Evolutionary conservation across 2,888 invertebrate genomes (phyloP).

Genomic region (Dasysyrphus albostriatus): DNA sequence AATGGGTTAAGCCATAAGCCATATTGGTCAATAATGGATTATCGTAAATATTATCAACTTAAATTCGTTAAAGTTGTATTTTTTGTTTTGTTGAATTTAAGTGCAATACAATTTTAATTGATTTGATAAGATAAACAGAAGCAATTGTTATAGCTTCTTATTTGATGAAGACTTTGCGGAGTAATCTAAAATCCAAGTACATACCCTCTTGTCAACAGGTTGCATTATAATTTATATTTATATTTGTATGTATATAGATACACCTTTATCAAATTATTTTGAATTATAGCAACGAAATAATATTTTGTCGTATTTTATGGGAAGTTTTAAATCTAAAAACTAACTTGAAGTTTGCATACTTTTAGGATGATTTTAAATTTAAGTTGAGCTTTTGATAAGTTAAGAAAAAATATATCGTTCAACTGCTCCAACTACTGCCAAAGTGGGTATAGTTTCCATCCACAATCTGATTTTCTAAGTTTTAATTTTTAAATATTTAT

Average conservation of each 20-base stretch:
- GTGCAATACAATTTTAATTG: constrained; percentile 13
- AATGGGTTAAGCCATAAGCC: constrained; percentile 8
- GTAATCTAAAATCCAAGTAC: neutral
- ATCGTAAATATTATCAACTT: neutral
- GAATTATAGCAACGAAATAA: neutral
- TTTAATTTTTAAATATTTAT: too few species aligned
- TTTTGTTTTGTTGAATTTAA: neutral
- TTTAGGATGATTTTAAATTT: neutral
- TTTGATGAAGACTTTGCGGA: neutral
- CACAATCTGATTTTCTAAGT: too few species aligned
- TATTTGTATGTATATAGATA: neutral
- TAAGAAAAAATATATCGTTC: too few species aligned
- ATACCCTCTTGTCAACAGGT: neutral
- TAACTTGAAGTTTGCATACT: neutral
- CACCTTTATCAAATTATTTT: neutral
- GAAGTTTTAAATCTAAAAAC: neutral
- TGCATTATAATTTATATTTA: neutral
- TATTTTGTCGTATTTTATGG: neutral
- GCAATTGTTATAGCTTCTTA: neutral
- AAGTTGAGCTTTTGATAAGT: neutral
- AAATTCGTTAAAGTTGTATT: constrained; percentile 10
- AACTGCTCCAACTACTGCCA: too few species aligned
- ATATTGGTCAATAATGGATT: neutral
- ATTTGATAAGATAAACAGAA: constrained; percentile 40
- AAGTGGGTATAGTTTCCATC: too few species aligned